Base-by-base conservation (phyloP, 2,888 invertebrate genomes). In the Perizoma flavofasciatum region DNA sequence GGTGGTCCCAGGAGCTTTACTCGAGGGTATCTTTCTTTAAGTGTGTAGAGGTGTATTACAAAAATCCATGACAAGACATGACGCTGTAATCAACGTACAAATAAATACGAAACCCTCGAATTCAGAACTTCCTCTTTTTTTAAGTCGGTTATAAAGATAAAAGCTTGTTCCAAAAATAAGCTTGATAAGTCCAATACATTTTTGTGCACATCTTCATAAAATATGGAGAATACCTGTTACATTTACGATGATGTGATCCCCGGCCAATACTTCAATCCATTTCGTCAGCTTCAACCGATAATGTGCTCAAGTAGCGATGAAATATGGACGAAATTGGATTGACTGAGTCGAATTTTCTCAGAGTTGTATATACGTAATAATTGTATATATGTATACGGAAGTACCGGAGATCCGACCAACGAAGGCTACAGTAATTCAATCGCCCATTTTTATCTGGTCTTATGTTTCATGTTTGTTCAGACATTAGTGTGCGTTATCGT, bases 341-440 rank as follows among this genome's bases (percentile, higher is more conserved):
- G 59, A 51, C 49, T 10, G 6, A n/a, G 33, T 50, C 11, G 46
- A 61, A 61, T 61, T 61, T 62, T 64, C 59, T 59, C 63, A 32
- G 49, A 40, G 43, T 39, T 49, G 22, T 22, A 22, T 22, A 22
- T 22, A 22, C 22, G 22, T 34, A 60, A 61, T 56, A 59, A 61
- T 54, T 55, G 54, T 55, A 59, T 61, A 58, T 51, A 59, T 55
- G 46, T 60, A 48, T 49, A 54, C 52, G 64, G 64, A 67, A 67
- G 57, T 56, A 55, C 74, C 75, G 68, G 73, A 75, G 77, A 78
- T 80, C 79, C 78, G 79, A 71, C 73, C 68, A 71, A 71, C 69
- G 71, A 69, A 75, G 72, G 77, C 72, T 72, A 62, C 76, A 73
- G 81, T 85, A 83, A 85, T 83, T 85, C 85, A 85, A 84, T 82